Percentiles rank a stretch among this genome's conserved stretches.
These are phyloP conservation scores for Clostera curtula DNA, from an alignment of 2,888 invertebrate species.

Conservation along the genomic window DNA sequence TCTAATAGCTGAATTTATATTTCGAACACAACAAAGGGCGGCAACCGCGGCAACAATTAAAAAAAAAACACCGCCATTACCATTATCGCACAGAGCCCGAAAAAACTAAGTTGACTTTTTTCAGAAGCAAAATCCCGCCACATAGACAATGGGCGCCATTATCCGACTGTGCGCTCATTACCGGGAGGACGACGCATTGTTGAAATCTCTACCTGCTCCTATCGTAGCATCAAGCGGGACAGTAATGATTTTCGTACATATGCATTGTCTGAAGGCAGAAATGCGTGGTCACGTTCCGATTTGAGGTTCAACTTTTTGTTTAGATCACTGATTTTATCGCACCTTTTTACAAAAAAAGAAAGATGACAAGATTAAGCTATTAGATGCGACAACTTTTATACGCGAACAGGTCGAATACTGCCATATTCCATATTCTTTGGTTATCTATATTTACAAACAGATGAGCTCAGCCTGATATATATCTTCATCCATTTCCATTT, in stretches of 20 bases:
- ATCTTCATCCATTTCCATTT: no score
- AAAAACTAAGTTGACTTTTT: constrained; percentile 28
- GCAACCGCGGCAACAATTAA: constrained; percentile 14
- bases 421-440: no score
- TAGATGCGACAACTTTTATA: no score
- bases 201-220: constrained; percentile 58
- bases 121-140: constrained; percentile 38
- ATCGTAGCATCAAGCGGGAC: constrained; percentile 33
- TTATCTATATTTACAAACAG: no score
- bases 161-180: constrained; percentile 67
- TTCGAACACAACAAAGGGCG: constrained; percentile 18
- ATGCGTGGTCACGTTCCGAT: background rate
- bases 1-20: no score
- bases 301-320: no score
- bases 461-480: no score
- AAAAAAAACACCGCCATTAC: constrained; percentile 23
- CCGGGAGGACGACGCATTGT: constrained; percentile 50
- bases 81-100: constrained; percentile 26
- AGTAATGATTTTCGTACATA: constrained; percentile 22
- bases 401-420: no score
- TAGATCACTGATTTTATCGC: no score
- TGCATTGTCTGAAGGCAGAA: constrained; percentile 15
- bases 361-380: no score
- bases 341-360: no score
- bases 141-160: constrained; percentile 65